A percentile compares a stretch with the other conserved stretches of the same genome.
phyloP scores from a whole-genome alignment of 1,140 invertebrate species.

The Ceratosolen fusciceps region DNA sequence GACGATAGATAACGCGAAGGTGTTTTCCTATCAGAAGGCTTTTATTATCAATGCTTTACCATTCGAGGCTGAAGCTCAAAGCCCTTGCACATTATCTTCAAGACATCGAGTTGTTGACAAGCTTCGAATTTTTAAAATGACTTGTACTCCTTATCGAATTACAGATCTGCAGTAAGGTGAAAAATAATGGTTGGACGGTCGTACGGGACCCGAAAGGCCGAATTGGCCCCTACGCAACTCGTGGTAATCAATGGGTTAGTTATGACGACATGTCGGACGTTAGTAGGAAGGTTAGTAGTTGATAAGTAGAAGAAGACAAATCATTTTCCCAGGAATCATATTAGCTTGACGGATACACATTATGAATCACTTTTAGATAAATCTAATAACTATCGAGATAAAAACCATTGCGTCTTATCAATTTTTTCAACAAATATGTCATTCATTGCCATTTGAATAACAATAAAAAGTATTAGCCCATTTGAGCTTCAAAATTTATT shows the following conservation, averaged over 20 bases:
- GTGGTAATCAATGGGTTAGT: conserved; percentile 85
- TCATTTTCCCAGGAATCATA: neutral
- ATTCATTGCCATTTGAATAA: no score
- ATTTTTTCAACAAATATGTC: neutral
- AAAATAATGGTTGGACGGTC: conserved; percentile 77
- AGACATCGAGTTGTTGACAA: no score
- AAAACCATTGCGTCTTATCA: neutral
- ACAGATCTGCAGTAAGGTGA: conserved; percentile 77
- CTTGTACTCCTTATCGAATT: neutral
- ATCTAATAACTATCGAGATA: neutral
- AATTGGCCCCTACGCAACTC: conserved; percentile 82
- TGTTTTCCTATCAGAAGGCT: no score
- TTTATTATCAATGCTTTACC: no score
- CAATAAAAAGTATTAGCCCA: no score
- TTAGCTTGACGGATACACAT: neutral
- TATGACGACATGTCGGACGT: conserved; percentile 83
- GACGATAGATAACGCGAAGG: no score
- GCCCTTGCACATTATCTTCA: no score
- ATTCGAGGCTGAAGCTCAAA: no score
- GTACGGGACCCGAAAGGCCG: conserved; percentile 75
- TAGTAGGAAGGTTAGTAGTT: conserved; percentile 64
- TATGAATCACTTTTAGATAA: neutral
- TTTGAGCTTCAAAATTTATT: no score
- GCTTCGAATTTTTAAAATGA: neutral
- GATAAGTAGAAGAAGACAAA: no score